These are phyloP conservation scores for Trichopoda pennipes DNA, from an alignment of 2,888 invertebrate species.

Conservation along the genomic window DNA sequence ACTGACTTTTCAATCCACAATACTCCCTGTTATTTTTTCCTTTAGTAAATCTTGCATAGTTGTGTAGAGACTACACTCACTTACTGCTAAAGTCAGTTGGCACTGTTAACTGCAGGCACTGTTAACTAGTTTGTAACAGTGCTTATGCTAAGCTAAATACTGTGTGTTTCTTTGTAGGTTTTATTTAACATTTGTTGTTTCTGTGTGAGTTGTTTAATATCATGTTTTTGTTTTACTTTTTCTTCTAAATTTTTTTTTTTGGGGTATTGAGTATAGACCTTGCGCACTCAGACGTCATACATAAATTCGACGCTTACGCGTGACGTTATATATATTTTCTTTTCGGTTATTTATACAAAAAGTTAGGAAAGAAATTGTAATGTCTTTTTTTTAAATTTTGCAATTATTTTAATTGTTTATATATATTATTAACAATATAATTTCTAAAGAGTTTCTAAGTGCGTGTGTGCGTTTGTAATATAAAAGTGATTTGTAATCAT, in stretches of 20 bases:
- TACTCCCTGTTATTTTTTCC: not conserved
- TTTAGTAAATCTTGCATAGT: not conserved
- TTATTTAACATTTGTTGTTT: not conserved
- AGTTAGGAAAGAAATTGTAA: constrained; percentile 2
- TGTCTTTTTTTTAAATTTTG: not conserved
- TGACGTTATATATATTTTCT: constrained; percentile 48
- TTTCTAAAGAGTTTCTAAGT: not conserved
- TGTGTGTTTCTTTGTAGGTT: no score
- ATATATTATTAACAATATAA: not conserved
- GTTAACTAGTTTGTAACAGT: not conserved
- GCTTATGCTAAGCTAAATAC: no score
- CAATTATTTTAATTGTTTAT: not conserved
- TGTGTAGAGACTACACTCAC: not conserved
- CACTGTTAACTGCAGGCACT: not conserved
- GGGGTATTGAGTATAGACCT: constrained; percentile 56
- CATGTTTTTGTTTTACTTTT: constrained; percentile 9
- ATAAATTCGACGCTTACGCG: constrained; percentile 61
- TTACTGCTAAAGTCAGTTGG: not conserved
- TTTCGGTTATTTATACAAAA: constrained; percentile 26
- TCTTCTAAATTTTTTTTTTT: constrained; percentile 20
- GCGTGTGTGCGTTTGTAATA: no score
- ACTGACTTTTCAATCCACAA: not conserved
- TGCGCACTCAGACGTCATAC: constrained; percentile 67
- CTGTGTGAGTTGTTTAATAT: constrained; percentile 8
- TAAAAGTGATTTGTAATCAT: not conserved